Evolutionary conservation across 2,113 vertebrate genomes (phyloP), one percentile per base, ranked within the genome.

Genomic region (Anser cygnoides): DNA sequence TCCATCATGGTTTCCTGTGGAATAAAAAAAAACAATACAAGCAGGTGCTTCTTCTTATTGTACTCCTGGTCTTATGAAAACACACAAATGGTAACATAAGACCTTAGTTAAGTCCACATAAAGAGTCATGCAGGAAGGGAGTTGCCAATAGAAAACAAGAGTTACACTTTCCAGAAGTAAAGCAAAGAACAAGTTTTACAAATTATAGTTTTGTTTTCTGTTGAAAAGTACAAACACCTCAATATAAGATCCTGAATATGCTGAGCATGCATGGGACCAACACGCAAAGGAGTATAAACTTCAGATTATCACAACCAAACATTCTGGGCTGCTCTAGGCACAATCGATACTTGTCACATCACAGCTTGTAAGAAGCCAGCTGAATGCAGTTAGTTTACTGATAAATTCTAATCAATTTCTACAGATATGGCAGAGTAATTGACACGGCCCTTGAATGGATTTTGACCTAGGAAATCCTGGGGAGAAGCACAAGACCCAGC

Each of bases 1-100:
- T 99, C 99, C 99, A 99, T 99, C 99, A 99, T 99, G 4, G 98
- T 99, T 91, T 99, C 99, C 99, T 99, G 95, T 5, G 44, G 26
- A 68, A 63, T 6, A 59, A 13, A 92, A 95, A 83, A 29, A 52
- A 2, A 86, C 62, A 49, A 84, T n/a, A 68, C 80, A 23, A 80
- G 63, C 31, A 72, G 33, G 29, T 68, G 13, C 43, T 89, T 72
- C 59, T 68, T 70, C 8, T 88, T 46, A 52, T 0, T 58, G 75
- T 28, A 74, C 17, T 89, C 25, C 21, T n/a, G 79, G 15, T 18
- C 67, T 39, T 57, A 78, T 3, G 17, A 70, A 91, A 91, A 82
- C 9, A 89, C 26, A 84, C 4, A 29, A 66, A 82, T 0, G 49
- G 7, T 43, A 62, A 31, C 23, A 2, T 23, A 81, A 90, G 61